phyloP scores from a whole-genome alignment of 2,797 vertebrate species.

The Malurus splendens region DNA sequence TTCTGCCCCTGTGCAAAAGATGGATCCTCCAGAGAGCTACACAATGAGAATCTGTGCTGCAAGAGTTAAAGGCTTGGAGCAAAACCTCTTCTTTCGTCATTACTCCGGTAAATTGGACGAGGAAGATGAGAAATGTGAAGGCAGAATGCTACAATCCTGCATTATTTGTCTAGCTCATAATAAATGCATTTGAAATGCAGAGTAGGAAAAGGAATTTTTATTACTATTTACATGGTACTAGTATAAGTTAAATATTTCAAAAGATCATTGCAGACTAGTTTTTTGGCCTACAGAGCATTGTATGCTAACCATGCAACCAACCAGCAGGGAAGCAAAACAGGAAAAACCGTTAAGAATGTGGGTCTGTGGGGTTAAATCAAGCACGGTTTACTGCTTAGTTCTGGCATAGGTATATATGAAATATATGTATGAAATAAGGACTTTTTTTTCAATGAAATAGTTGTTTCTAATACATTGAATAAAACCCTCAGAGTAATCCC shows the following conservation, averaged over 20 bases:
- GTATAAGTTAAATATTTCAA: conserved; percentile 13
- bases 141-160: neutral
- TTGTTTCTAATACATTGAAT: neutral
- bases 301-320: neutral
- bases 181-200: neutral
- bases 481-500: neutral
- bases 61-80: neutral
- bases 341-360: neutral
- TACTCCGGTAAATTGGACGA: neutral
- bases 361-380: neutral
- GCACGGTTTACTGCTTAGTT: neutral
- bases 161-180: neutral
- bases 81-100: neutral
- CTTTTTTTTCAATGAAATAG: neutral
- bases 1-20: neutral
- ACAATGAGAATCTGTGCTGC: neutral
- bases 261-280: neutral
- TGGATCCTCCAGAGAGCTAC: neutral
- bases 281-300: neutral
- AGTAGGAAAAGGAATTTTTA: neutral
- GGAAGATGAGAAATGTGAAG: neutral
- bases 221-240: neutral
- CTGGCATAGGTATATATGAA: neutral
- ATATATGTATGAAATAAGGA: neutral
- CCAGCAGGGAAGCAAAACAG: neutral